Evolutionary conservation across 2,113 vertebrate species (phyloP).

Genomic region (Eleginops maclovinus): DNA sequence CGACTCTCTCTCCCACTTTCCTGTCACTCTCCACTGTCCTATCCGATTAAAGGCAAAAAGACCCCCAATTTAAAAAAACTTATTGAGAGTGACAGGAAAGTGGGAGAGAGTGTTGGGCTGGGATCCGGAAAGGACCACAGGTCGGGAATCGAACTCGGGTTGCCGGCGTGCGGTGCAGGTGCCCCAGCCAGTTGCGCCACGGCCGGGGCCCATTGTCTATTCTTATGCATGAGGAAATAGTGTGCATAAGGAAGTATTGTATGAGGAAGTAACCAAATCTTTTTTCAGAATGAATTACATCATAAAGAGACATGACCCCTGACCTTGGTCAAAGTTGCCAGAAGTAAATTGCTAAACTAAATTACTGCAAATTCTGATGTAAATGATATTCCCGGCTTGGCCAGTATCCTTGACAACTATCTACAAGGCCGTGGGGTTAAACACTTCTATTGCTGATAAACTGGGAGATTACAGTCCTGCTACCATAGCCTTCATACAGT

Average conservation of each 20-base stretch:
- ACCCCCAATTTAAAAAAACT: no score
- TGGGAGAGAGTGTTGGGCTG: no score
- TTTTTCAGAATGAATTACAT: not conserved
- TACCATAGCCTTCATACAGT: not conserved
- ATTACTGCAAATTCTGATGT: not conserved
- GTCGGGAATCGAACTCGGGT: no score
- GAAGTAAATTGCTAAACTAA: not conserved
- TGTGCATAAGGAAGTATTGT: no score
- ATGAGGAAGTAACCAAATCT: not conserved
- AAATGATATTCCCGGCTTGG: not conserved
- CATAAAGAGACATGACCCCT: not conserved
- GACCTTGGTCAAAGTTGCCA: not conserved
- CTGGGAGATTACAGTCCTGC: not conserved
- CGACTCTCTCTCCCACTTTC: no score
- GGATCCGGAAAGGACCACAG: no score
- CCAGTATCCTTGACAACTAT: slow-evolving; percentile 31
- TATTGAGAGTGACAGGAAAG: no score
- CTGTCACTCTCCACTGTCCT: no score
- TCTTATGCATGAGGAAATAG: not conserved
- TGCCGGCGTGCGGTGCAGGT: no score
- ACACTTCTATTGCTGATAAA: slow-evolving; percentile 46
- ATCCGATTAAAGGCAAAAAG: no score
- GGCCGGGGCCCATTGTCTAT: no score
- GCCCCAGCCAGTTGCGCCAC: no score
- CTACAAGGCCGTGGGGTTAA: slow-evolving; percentile 10